Evolutionary conservation across 1,140 invertebrate genomes (phyloP).

Genomic region (Solenopsis fugax): DNA sequence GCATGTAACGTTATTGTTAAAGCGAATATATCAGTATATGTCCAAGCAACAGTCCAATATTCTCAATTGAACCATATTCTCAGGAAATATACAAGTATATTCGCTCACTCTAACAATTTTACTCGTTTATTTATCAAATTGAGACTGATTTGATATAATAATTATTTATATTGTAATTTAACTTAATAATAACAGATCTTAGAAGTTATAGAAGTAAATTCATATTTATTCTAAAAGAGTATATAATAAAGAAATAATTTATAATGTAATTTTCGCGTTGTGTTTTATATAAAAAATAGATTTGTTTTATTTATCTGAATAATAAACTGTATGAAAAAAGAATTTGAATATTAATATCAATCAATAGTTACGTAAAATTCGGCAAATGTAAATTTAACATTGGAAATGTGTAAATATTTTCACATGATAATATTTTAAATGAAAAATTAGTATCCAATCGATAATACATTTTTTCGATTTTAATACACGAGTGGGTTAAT

Average conservation of each 20-base stretch:
- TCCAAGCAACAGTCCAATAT: background rate
- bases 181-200: conserved; percentile 30
- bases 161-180: conserved; percentile 13
- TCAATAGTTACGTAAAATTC: conserved; percentile 20
- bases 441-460: background rate
- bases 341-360: conserved; percentile 6
- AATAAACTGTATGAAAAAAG: background rate
- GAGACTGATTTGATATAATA: conserved; percentile 17
- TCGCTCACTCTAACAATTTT: background rate
- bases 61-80: background rate
- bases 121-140: conserved; percentile 1
- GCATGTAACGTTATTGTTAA: background rate
- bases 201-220: conserved; percentile 26
- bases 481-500: background rate
- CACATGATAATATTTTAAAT: background rate
- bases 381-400: background rate
- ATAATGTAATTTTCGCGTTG: background rate
- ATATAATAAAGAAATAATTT: background rate
- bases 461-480: background rate
- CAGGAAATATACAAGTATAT: background rate
- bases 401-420: background rate
- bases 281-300: conserved; percentile 14
- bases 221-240: background rate
- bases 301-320: conserved; percentile 15
- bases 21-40: background rate